A percentile compares a stretch with the other conserved stretches of the same genome.
phyloP scores from a whole-genome alignment of 2,113 vertebrate species.

The Pteropus alecto region DNA sequence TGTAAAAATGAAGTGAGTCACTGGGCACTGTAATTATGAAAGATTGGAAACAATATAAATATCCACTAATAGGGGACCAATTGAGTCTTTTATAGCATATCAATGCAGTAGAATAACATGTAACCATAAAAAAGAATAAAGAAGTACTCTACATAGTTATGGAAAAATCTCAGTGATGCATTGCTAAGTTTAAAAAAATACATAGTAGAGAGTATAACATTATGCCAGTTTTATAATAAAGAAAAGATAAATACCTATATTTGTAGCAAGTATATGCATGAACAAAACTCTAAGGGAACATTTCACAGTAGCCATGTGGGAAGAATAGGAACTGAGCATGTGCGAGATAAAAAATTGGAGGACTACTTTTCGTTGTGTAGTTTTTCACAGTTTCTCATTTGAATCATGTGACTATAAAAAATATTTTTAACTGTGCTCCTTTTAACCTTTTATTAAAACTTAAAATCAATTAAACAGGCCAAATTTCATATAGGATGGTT shows the following conservation, averaged over 20 bases:
- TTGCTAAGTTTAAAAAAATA: background rate
- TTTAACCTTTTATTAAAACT: slow-evolving; percentile 21
- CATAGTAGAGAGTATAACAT: background rate
- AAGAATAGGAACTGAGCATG: background rate
- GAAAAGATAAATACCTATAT: background rate
- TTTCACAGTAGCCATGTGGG: background rate
- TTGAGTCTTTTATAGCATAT: background rate
- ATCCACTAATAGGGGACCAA: background rate
- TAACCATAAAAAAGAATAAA: background rate
- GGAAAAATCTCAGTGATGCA: background rate
- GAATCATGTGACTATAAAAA: background rate
- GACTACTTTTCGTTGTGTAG: background rate
- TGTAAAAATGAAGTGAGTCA: background rate
- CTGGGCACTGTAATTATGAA: background rate
- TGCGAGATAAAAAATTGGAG: background rate
- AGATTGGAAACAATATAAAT: background rate
- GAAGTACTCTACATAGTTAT: background rate
- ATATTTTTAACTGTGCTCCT: background rate
- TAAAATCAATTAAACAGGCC: background rate
- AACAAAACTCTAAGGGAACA: background rate
- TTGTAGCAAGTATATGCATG: background rate
- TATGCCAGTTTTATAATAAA: background rate
- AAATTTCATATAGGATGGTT: background rate
- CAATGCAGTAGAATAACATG: background rate
- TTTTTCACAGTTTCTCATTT: background rate